Conservation (phyloP, 2,888 invertebrate genomes). For the Amphipyra berbera region DNA sequence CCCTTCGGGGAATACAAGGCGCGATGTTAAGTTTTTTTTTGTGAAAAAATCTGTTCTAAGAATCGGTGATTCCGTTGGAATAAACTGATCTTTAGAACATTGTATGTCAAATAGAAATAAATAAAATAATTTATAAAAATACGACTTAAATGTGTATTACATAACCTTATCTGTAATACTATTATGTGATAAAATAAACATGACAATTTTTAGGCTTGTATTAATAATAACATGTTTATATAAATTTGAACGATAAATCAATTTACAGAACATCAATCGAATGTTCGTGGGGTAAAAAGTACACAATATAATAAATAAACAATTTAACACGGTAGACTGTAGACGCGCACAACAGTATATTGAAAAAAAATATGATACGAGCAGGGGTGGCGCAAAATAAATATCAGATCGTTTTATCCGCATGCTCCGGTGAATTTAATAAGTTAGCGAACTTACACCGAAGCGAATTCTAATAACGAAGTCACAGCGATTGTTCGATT, state of each 20-base stretch:
- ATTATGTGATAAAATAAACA: background rate
- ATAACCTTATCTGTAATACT: background rate
- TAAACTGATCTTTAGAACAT: too few species aligned
- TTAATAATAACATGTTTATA: background rate
- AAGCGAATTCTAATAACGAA: constrained; percentile 42
- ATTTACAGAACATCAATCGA: constrained; percentile 2
- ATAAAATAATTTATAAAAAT: too few species aligned
- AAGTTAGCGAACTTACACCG: constrained; percentile 27
- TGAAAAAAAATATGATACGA: constrained; percentile 2
- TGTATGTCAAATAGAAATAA: too few species aligned
- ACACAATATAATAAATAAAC: constrained; percentile 8
- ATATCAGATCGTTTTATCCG: constrained; percentile 13
- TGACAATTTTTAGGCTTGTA: background rate
- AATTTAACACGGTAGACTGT: constrained; percentile 8
- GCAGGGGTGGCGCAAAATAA: constrained; percentile 7
- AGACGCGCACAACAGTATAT: background rate
- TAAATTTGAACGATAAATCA: constrained; percentile 5
- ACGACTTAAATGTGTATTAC: too few species aligned
- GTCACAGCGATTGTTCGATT: constrained; percentile 61
- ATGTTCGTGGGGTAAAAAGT: background rate
- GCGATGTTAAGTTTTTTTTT: too few species aligned
- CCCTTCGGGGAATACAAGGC: too few species aligned
- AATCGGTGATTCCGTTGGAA: too few species aligned
- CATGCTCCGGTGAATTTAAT: constrained; percentile 25
- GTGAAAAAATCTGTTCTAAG: too few species aligned